Evolutionary conservation across 2,113 vertebrate genomes (phyloP), one percentile per base, ranked within the genome.

Genomic region (Lepus timidus): DNA sequence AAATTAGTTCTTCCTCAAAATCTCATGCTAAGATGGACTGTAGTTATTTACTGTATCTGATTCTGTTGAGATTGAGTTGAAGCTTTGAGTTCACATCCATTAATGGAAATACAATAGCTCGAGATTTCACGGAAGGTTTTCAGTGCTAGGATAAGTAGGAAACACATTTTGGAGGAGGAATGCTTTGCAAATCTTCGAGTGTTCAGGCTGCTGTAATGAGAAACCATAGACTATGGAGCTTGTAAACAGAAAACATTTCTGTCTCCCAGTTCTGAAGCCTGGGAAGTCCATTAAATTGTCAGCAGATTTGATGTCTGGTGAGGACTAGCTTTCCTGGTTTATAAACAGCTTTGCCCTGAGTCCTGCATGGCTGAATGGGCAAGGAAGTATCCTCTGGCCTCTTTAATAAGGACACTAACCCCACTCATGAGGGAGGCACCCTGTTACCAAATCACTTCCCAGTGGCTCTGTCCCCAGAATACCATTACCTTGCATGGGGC

Each of bases 41-140:
- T 19, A 65, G 8, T 86, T 96, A 55, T 49, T 75, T 87, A 78
- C 70, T 33, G 65, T 86, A 62, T 94, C 80, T 96, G 39, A 96
- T 97, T 95, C 51, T 71, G 0, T 0, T 93, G 71, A 75, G 33
- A 85, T 92, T 93, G 95, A 90, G 19, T 33, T 64, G 92, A 91
- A 67, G 36, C 70, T 51, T 86, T 31, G 80, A 78, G 55, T 93
- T 88, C 78, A 83, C 49, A 51, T 80, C 84, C 92, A 84, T 58
- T 93, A 61, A 79, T 39, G 74, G 73, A 97, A 23, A 91, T 89
- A 44, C 67, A 85, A 70, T 80, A 81, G 31, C 22, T 78, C 64
- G 31, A 78, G 36, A 49, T 64, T 39, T n/a, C 93, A 95, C 81
- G 44, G 80, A 9, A 13, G 31, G 22, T 70, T 71, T 70, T 29